Percentiles rank a stretch among this genome's conserved stretches.
phyloP scores from a whole-genome alignment of 2,888 invertebrate species.

The Anthrax anthrax region DNA sequence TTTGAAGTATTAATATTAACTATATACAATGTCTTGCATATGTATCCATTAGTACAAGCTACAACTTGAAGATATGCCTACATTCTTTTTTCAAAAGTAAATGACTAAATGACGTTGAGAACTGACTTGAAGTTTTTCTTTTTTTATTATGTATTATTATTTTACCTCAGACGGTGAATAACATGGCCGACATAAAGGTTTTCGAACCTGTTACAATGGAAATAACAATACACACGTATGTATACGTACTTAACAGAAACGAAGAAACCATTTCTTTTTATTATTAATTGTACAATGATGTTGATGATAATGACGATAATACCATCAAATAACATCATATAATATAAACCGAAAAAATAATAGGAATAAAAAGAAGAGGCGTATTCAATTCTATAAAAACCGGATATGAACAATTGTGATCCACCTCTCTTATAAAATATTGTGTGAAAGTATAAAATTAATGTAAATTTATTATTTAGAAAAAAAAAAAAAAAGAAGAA shows the following conservation, averaged over 20 bases:
- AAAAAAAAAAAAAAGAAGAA: too few species aligned
- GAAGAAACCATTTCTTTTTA: background rate
- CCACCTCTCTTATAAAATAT: background rate
- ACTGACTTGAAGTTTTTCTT: too few species aligned
- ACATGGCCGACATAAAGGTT: background rate
- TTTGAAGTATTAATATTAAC: too few species aligned
- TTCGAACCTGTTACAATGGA: background rate
- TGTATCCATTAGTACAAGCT: too few species aligned
- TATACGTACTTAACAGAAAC: background rate
- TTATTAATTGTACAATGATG: background rate
- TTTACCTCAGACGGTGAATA: background rate
- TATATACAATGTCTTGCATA: too few species aligned
- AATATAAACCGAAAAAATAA: too few species aligned
- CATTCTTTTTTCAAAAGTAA: too few species aligned
- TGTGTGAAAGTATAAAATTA: background rate
- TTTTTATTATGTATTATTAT: too few species aligned
- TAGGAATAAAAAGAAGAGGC: background rate
- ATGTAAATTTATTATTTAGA: too few species aligned
- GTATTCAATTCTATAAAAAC: background rate
- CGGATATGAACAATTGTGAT: background rate
- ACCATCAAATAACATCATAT: background rate
- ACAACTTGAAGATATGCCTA: too few species aligned
- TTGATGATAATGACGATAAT: background rate
- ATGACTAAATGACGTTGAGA: too few species aligned
- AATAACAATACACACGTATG: background rate